Base-by-base conservation (phyloP, 1,140 invertebrate species). In the Rhyzopertha dominica region DNA sequence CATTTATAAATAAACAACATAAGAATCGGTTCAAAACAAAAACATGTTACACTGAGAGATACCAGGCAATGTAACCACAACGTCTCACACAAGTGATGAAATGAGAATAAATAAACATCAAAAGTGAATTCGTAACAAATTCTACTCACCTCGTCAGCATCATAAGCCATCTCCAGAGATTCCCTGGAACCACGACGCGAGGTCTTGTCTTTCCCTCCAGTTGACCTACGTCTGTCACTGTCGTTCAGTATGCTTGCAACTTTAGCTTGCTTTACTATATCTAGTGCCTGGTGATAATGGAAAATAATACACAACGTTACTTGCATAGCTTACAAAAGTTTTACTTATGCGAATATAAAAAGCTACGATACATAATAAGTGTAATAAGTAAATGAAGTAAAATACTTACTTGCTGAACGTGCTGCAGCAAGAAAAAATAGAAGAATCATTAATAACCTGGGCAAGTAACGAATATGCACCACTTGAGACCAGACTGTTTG, bases 241-340 rank as follows among this genome's bases (percentile, higher is more conserved):
- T 63, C 62, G 24, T 75, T 75, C 48, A 85, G 65, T 50, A 86
- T 75, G 62, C 84, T 80, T 34, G 78, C 77, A 43, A 88, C 82
- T 67, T 90, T 89, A 19, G 88, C 82, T 74, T 92, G 88, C 71
- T 91, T 90, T 48, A 91, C 87, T 55, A 92, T 82, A 74, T 93
- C 89, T 68, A 91, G 75, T 43, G 87, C 87, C 85, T 89, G 49
- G 36, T 52, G 42, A 42, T 56, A 56, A n/a, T n/a, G n/a, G n/a
- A n/a, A n/a, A n/a, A n/a, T n/a, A n/a, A n/a, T n/a, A n/a, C n/a
- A n/a, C n/a, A n/a, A n/a, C n/a, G n/a, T n/a, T n/a, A n/a, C n/a
- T n/a, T n/a, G n/a, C n/a, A n/a, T n/a, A n/a, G n/a, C n/a, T n/a
- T n/a, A n/a, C n/a, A n/a, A n/a, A n/a, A n/a, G n/a, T n/a, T n/a